Conservation (phyloP, 2,113 vertebrate genomes). For the Amblyornis subalaris region DNA sequence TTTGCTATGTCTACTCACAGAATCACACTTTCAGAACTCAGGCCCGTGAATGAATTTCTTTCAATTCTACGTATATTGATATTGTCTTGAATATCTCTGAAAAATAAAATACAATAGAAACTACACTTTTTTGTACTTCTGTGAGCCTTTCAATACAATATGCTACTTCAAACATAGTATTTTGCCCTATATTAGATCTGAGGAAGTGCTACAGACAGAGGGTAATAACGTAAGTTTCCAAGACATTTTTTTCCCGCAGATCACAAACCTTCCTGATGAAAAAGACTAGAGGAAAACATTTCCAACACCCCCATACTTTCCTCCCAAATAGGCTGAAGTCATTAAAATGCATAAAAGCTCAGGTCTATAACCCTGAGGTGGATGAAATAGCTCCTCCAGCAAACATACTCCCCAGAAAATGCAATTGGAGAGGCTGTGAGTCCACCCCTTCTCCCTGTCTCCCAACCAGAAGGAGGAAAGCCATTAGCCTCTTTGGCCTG, state of each 20-base stretch:
- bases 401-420: neutral
- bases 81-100: slow-evolving; percentile 83
- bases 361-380: neutral
- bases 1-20: slow-evolving; percentile 70
- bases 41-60: slow-evolving; percentile 76
- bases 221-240: neutral
- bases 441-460: neutral
- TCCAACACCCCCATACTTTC: neutral
- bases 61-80: slow-evolving; percentile 75
- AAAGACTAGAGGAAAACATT: neutral
- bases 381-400: neutral
- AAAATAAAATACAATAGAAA: slow-evolving; percentile 48
- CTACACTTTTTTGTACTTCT: neutral
- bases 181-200: neutral
- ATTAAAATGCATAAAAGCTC: neutral
- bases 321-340: neutral
- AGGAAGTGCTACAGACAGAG: neutral
- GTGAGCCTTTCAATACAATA: neutral
- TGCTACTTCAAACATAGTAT: neutral
- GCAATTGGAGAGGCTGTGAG: neutral
- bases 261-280: neutral
- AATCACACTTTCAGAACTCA: slow-evolving; percentile 74
- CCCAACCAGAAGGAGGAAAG: neutral
- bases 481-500: slow-evolving; percentile 12
- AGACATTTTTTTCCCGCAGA: neutral